Base-by-base conservation (phyloP, 2,888 invertebrate genomes). In the Pterostichus niger region DNA sequence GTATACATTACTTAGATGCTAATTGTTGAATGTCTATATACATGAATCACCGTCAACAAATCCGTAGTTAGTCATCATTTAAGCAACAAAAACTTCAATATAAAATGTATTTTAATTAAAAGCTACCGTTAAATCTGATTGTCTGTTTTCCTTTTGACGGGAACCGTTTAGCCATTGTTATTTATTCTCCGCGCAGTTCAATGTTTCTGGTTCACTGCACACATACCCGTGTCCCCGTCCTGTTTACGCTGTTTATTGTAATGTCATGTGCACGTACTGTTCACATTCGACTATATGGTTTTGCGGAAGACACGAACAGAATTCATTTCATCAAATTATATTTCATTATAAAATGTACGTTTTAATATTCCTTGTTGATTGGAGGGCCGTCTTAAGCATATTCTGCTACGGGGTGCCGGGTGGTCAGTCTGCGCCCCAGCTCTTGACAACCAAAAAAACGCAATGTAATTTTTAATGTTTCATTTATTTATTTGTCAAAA, bases 81-180 rank as follows among this genome's bases (percentile, higher is more conserved):
- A 59, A 10, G 9, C 33, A 35, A 64, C 15, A 64, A 64, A 64
- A 64, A n/a, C 64, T 9, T 64, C 40, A 64, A 13, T 40, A 64
- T 64, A 35, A 64, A 64, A 64, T 64, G 35, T 11, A 59, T 59
- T 59, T 17, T 59, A 64, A 35, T 64, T 40, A 33, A 59, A 40
- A 64, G 31, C 13, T 64, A 64, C 64, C 64, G 64, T 64, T 64
- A 40, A 40, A 64, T 40, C 6, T 40, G 33, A 64, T 64, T 64
- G 64, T 64, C 40, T 40, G 40, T 64, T 40, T 64, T 40, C 33
- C 40, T 64, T 64, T 64, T 64, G 64, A 13, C 40, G 64, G 64
- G 64, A 64, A 64, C 64, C 64, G 64, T 64, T 64, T 64, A 40
- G 64, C 64, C 10, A 64, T 64, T 64, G 64, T 64, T n/a, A n/a